A percentile compares a stretch with the other conserved stretches of the same genome.
These are phyloP conservation scores for Proisotoma minuta DNA, from an alignment of 2,888 invertebrate species.

Conservation along the genomic window DNA sequence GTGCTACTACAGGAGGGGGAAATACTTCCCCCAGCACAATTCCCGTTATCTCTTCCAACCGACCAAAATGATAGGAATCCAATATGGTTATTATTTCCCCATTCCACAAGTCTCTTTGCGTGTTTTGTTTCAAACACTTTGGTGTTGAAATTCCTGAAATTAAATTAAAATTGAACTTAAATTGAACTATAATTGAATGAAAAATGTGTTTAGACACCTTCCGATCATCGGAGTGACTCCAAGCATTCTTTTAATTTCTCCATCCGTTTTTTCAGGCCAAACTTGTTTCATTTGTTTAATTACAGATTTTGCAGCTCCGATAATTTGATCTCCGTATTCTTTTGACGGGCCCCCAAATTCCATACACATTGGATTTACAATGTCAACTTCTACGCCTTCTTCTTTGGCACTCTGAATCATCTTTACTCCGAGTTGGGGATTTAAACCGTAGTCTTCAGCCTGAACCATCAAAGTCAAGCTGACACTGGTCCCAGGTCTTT, in stretches of 20 bases:
- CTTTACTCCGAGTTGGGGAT: slow-evolving; percentile 37
- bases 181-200: too few relatives aligned
- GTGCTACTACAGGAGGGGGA: slow-evolving; percentile 41
- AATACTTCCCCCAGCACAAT: slow-evolving; percentile 35
- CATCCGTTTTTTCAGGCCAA: slow-evolving; percentile 41
- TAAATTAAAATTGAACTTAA: too few relatives aligned
- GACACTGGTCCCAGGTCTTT: slow-evolving; percentile 36
- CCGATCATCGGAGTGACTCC: slow-evolving; percentile 44
- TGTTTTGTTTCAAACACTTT: slow-evolving; percentile 38
- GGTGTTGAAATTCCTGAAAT: slow-evolving; percentile 41
- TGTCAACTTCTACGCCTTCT: slow-evolving; percentile 40
- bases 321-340: slow-evolving; percentile 42
- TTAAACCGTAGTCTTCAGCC: slow-evolving; percentile 43
- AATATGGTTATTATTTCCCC: slow-evolving; percentile 41
- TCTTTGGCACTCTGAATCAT: slow-evolving; percentile 34
- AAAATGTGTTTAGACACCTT: too few relatives aligned
- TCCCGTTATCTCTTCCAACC: slow-evolving; percentile 37
- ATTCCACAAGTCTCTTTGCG: slow-evolving; percentile 34
- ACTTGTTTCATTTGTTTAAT: slow-evolving; percentile 42
- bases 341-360: slow-evolving; percentile 33
- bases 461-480: slow-evolving; percentile 41
- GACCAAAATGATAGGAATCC: slow-evolving; percentile 42
- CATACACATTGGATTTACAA: slow-evolving; percentile 39
- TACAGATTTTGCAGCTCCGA: slow-evolving; percentile 30
- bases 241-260: slow-evolving; percentile 38